A percentile compares a stretch with the other conserved stretches of the same genome.
phyloP scores from a whole-genome alignment of 2,113 vertebrate genomes.

The Petrocephalus zakoni region DNA sequence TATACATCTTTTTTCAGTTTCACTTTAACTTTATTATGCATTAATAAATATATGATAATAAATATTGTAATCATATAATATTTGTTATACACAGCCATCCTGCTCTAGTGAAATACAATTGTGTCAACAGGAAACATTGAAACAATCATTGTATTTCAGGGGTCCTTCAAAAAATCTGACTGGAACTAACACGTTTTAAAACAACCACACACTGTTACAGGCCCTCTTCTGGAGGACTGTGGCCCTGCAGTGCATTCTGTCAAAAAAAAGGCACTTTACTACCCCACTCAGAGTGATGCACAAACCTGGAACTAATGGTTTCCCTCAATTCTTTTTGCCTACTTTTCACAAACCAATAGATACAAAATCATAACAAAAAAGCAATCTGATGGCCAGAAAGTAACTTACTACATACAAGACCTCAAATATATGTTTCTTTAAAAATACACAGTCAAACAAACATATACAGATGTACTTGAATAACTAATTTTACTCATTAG shows the following conservation, averaged over 20 bases:
- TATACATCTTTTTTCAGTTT: no score
- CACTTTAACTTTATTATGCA: background rate
- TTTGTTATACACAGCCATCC: background rate
- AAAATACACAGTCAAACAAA: background rate
- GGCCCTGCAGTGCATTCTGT: slow-evolving; percentile 52
- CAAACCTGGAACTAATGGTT: background rate
- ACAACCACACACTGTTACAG: slow-evolving; percentile 38
- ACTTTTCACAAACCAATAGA: background rate
- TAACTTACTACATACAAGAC: background rate
- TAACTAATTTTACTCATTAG: background rate
- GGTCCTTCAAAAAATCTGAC: background rate
- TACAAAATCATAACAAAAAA: background rate
- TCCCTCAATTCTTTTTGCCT: background rate
- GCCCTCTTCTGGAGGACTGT: slow-evolving; percentile 63
- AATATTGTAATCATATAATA: background rate
- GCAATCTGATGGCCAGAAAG: background rate
- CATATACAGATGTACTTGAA: background rate
- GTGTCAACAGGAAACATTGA: background rate
- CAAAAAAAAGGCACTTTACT: slow-evolving; percentile 34
- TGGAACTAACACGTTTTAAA: slow-evolving; percentile 46
- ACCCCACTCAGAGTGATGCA: background rate
- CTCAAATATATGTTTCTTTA: background rate
- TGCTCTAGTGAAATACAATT: background rate
- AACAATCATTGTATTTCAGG: background rate
- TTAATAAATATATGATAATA: background rate